Conservation (phyloP, 1,140 invertebrate genomes). For the Ctenoplectra terminalis region DNA sequence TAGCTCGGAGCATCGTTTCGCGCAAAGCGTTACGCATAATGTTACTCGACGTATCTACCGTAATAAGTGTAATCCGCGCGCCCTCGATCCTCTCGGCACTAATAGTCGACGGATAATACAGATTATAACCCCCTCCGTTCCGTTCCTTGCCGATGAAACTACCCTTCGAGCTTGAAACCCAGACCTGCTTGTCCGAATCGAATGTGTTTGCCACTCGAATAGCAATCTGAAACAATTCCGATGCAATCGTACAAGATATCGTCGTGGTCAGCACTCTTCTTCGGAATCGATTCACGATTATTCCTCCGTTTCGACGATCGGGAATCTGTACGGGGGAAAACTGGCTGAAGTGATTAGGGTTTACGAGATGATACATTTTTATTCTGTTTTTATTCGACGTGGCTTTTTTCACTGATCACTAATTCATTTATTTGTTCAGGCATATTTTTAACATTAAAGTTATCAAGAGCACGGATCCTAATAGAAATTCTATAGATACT, state of each 20-base stretch:
- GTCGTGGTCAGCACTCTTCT: constrained; percentile 74
- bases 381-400: too few relatives aligned
- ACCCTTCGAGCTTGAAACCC: constrained; percentile 56
- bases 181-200: constrained; percentile 64
- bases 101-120: constrained; percentile 81
- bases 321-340: neutral
- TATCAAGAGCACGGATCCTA: too few relatives aligned
- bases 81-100: constrained; percentile 78
- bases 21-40: constrained; percentile 72
- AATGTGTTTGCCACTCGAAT: constrained; percentile 78
- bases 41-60: constrained; percentile 75
- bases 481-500: too few relatives aligned
- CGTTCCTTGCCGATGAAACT: constrained; percentile 51
- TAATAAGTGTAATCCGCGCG: constrained; percentile 78
- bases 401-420: too few relatives aligned
- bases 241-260: constrained; percentile 73
- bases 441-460: too few relatives aligned
- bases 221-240: constrained; percentile 78
- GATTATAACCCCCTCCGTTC: constrained; percentile 72
- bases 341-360: too few relatives aligned
- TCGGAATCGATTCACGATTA: constrained; percentile 68
- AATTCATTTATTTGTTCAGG: too few relatives aligned
- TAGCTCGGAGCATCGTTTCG: constrained; percentile 24
- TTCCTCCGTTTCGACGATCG: constrained; percentile 42
- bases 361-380: too few relatives aligned